Base-by-base conservation (phyloP, 2,888 invertebrate genomes). In the Syrphus vitripennis region DNA sequence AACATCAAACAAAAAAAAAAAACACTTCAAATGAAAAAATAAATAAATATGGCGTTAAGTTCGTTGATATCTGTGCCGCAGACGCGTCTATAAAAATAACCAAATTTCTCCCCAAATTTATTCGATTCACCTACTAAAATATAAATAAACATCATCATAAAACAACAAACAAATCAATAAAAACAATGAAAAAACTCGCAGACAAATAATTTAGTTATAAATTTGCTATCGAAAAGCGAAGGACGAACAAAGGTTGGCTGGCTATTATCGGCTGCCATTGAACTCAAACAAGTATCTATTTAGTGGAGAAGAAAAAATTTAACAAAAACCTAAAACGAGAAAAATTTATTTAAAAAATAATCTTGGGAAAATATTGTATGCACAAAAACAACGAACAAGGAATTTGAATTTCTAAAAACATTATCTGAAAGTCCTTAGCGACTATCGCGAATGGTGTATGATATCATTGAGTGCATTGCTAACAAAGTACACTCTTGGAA, bases 401-500 rank as follows among this genome's bases (percentile, higher is more conserved):
- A 78, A 72, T 26, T 9, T 40, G 14, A 48, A 4, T 61, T 76
- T 76, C 34, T 24, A 24, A 29, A 71, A 24, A 59, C n/a, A 40
- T 42, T 19, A 59, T 21, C 50, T 53, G 21, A 72, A 55, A 80
- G 84, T 84, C 84, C 76, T 61, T 21, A 63, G 77, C 65, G 83
- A 81, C 72, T 65, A 84, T 80, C 50, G 65, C 65, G 81, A 74
- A 83, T 88, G 83, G 90, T 92, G 91, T 90, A 92, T 92, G 92
- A 91, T 92, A 91, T 91, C 92, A 88, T 89, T 92, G 90, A 92
- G 91, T 89, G 91, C 92, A 88, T 90, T 92, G 87, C 86, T 92
- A 88, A 92, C 91, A 82, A 91, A 91, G 89, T 91, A 91, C 76
- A 91, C 91, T 79, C 89, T 91, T 88, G 90, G 90, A 90, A 91